Percentiles rank a stretch among this genome's conserved stretches.
phyloP scores from a whole-genome alignment of 2,888 invertebrate species.

The Xylocampa areola region DNA sequence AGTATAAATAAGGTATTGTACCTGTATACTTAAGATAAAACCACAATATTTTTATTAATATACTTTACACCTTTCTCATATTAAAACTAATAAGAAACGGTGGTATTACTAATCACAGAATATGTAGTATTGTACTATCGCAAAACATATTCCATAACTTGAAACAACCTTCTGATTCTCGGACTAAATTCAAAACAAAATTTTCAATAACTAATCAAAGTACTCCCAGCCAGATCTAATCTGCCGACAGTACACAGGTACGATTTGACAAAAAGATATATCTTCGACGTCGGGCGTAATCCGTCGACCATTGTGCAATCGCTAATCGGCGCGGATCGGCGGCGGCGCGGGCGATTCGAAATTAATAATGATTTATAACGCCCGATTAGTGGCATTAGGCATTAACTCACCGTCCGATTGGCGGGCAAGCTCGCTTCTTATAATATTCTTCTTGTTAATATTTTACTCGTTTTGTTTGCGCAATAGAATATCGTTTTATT shows the following conservation, averaged over 20 bases:
- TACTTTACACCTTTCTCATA: too few relatives aligned
- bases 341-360: conserved; percentile 74
- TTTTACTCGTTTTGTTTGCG: conserved; percentile 35
- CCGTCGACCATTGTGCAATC: conserved; percentile 87
- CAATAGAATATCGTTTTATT: conserved; percentile 23
- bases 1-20: too few relatives aligned
- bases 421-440: conserved; percentile 49
- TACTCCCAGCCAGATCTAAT: conserved; percentile 32
- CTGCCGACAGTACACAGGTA: conserved; percentile 81
- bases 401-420: conserved; percentile 75
- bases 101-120: too few relatives aligned
- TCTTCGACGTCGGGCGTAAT: conserved; percentile 83
- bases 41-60: too few relatives aligned
- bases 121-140: too few relatives aligned
- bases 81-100: too few relatives aligned
- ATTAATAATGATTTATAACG: conserved; percentile 89
- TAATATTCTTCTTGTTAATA: conserved; percentile 27
- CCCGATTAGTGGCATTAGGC: conserved; percentile 84
- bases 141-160: too few relatives aligned
- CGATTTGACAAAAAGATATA: conserved; percentile 88
- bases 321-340: conserved; percentile 87
- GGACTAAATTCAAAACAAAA: conserved; percentile 8
- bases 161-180: too few relatives aligned
- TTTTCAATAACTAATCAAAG: conserved; percentile 8
- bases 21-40: neutral